Base-by-base conservation (phyloP, 2,888 invertebrate species). In the Drosophila siamana region DNA sequence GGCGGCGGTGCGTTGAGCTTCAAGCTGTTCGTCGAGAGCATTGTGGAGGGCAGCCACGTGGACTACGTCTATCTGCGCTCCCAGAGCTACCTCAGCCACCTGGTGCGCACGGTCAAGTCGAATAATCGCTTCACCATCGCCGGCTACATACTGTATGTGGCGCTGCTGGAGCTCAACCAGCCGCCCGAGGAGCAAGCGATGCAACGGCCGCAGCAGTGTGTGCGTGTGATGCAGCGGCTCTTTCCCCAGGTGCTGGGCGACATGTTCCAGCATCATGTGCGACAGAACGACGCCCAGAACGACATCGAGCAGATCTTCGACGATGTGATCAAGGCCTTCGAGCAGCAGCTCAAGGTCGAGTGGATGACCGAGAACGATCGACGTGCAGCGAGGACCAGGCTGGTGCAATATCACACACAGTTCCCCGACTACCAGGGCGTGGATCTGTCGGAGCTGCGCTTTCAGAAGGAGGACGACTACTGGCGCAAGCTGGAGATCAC, bases 161-260 rank as follows among this genome's bases (percentile, higher is more conserved):
- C 89, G 0, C 40, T 91, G 16, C 15, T 79, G 43, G 76, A 74
- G 54, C 62, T 87, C 0, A 74, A 83, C 44, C 69, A 82, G 26
- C 60, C 57, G 2, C 51, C 77, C 2, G 66, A 69, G 47, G 80
- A 64, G 3, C 36, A 64, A 5, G 62, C 69, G 0, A 44, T 76
- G 22, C 71, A 68, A 6, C 80, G 90, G 0, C 70, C 74, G 0
- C 70, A 68, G 0, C 78, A 87, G 13, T 91, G 91, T 41, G 81
- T 76, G 2, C 75, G 75, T 7, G 63, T 88, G 7, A 66, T 83
- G 2, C 75, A 89, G 54, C 77, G 78, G 0, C 80, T 88, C 22
- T 90, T 92, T n/a, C 89, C 91, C 0, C 86, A 89, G 24, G 71
- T 81, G 0, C 36, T 91, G 22, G 91, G 92, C 0, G 88, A 90